Evolutionary conservation across 1,140 invertebrate genomes (phyloP), one percentile per base, ranked within the genome.

Genomic region (Drosophila novamexicana): DNA sequence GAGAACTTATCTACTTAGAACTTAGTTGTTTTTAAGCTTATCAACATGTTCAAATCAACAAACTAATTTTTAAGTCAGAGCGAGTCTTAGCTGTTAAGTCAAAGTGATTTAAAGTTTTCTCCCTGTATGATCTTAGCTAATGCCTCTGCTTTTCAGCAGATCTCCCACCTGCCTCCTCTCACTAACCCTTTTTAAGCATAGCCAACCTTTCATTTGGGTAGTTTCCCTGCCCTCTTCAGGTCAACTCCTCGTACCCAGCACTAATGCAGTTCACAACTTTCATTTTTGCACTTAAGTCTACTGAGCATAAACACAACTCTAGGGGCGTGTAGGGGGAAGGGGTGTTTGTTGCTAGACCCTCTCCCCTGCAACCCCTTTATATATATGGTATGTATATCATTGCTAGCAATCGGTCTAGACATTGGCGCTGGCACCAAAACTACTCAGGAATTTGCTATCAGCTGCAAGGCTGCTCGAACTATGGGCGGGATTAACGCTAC

Each of bases 381-480:
- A 45, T 45, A 45, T 45, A 7, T 45, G 14, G 14, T 16, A 22
- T 34, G 34, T 36, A 36, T 14, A 7, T 52, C 12, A 14, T 14
- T 16, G n/a, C 8, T 14, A n/a, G 18, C 22, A 12, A 14, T 6
- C 36, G 6, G 40, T 74, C 47, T 91, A 91, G 49, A 91, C 90
- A 73, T 91, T 91, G 56, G 89, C 83, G 47, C 78, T 85, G 64
- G 77, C 50, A 42, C 90, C 83, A 52, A 91, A 91, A 71, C 88
- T 92, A 84, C 84, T 92, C 65, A 92, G 81, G 77, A 91, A 91
- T 78, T 89, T 92, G 73, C 67, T 81, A 75, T 85, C 86, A 62
- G 61, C 71, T 70, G 79, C 81, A 69, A 82, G 71, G 74, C 76
- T 90, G 69, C 58, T 88, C 42, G 78, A 75, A 78, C 85, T 89